phyloP scores from a whole-genome alignment of 2,113 vertebrate species.

The Triplophysa siluroides region DNA sequence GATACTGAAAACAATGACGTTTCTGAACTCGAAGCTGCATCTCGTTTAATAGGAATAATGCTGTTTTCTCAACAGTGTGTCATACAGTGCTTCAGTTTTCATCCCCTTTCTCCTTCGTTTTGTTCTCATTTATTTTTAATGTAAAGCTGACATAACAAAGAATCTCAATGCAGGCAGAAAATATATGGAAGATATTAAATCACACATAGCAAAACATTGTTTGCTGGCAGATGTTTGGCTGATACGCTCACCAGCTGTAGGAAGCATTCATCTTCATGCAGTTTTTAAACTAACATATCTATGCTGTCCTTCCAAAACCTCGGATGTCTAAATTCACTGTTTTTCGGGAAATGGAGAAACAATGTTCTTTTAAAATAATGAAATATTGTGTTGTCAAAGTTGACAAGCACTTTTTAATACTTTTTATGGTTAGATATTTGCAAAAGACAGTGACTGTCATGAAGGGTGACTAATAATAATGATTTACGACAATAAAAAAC shows the following conservation, averaged over 20 bases:
- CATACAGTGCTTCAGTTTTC: not conserved
- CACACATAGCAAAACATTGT: constrained; percentile 35
- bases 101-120: constrained; percentile 3
- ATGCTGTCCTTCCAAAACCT: too few species aligned
- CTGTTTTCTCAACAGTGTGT: not conserved
- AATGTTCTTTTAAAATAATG: too few species aligned
- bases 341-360: too few species aligned
- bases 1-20: not conserved
- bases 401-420: too few species aligned
- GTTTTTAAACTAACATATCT: not conserved
- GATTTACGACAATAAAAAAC: too few species aligned
- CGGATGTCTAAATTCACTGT: too few species aligned
- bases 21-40: not conserved
- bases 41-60: constrained; percentile 1
- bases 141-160: constrained; percentile 44
- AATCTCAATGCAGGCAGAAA: constrained; percentile 40
- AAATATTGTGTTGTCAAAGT: too few species aligned
- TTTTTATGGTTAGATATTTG: too few species aligned
- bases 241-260: constrained; percentile 61
- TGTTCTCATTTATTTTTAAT: constrained; percentile 42
- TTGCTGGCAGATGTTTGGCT: constrained; percentile 63
- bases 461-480: too few species aligned
- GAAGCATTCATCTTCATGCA: constrained; percentile 64
- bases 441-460: too few species aligned
- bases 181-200: constrained; percentile 60